Percentiles rank a stretch among this genome's conserved stretches.
Conservation (phyloP, 2,797 vertebrate species). For the Tinamus major region DNA sequence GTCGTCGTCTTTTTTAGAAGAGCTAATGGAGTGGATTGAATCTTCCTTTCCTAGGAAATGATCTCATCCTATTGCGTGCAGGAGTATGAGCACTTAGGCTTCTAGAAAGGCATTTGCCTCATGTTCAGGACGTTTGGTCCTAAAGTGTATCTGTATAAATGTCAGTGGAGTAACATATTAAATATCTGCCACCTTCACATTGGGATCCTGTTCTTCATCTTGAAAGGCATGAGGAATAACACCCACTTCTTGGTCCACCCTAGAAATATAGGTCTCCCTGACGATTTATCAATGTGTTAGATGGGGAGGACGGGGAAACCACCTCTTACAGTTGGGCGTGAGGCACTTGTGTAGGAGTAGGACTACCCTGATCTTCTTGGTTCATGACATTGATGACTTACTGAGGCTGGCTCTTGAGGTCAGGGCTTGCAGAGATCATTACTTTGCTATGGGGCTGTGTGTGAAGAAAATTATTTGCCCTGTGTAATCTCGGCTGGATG, state of each 20-base stretch:
- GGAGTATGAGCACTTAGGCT: too few relatives aligned
- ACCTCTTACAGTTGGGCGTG: not conserved
- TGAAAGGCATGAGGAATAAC: not conserved
- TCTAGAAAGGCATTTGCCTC: not conserved
- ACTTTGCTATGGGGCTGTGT: not conserved
- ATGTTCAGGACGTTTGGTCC: fast-evolving
- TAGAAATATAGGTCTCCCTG: not conserved
- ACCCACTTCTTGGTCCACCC: not conserved
- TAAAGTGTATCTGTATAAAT: not conserved
- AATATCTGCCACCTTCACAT: not conserved
- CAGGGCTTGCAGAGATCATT: not conserved
- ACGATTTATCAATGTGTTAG: not conserved
- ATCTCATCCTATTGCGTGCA: fast-evolving
- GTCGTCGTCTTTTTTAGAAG: not conserved
- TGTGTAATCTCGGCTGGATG: not conserved
- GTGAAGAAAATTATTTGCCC: fast-evolving
- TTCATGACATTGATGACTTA: fast-evolving
- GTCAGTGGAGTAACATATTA: not conserved
- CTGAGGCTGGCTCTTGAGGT: not conserved
- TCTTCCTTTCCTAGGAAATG: not conserved
- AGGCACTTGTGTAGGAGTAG: not conserved
- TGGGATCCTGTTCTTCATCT: not conserved
- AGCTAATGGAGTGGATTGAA: not conserved
- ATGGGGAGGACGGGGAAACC: not conserved
- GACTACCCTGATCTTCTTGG: not conserved